These are phyloP conservation scores for Villa cingulata DNA, from an alignment of 2,888 invertebrate species.

Conservation along the genomic window DNA sequence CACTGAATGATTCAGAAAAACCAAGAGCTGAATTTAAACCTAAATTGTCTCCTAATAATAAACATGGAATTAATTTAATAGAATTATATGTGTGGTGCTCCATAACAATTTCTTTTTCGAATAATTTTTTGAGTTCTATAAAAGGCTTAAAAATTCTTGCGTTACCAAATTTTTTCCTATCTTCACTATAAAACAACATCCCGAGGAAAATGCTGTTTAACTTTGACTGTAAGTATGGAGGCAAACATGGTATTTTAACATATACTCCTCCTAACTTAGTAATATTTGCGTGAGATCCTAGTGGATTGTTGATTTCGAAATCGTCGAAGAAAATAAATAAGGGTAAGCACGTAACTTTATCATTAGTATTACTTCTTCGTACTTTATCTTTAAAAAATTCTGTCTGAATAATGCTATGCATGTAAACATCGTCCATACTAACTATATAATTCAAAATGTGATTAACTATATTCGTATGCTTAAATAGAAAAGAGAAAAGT, in stretches of 20 bases:
- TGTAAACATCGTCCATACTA: too few species aligned
- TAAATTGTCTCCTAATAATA: slow-evolving; percentile 1
- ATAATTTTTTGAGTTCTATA: background rate
- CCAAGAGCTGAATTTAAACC: background rate
- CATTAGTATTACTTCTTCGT: too few species aligned
- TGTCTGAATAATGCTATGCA: too few species aligned
- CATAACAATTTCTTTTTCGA: background rate
- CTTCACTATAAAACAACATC: slow-evolving; percentile 3
- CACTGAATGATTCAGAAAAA: background rate
- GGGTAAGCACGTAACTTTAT: too few species aligned
- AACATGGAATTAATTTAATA: background rate
- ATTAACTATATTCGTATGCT: too few species aligned
- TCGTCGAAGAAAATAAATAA: background rate
- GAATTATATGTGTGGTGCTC: background rate
- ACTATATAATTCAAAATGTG: too few species aligned
- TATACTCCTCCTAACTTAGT: background rate
- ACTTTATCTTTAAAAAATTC: too few species aligned
- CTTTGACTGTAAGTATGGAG: background rate
- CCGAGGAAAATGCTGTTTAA: background rate
- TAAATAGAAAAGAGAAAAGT: too few species aligned
- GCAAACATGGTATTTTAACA: background rate
- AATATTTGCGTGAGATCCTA: background rate
- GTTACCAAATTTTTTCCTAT: background rate
- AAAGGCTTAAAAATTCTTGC: background rate
- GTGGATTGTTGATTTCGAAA: slow-evolving; percentile 1